A percentile compares a stretch with the other conserved stretches of the same genome.
These are phyloP conservation scores for Conus canariensis DNA, from an alignment of 2,888 invertebrate genomes.

Conservation along the genomic window DNA sequence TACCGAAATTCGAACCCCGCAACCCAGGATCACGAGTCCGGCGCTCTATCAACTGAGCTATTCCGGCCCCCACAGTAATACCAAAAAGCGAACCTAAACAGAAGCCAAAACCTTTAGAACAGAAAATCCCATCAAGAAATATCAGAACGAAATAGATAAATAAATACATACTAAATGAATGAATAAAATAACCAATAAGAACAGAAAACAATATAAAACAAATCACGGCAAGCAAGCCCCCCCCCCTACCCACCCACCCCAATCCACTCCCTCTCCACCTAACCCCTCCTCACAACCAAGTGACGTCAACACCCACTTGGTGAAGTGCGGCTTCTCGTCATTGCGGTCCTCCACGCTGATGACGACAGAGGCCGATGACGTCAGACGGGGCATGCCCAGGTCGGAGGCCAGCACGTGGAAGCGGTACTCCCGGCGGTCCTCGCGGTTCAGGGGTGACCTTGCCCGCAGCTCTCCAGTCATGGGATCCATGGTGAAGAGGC, in stretches of 20 bases:
- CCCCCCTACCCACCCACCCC: neutral
- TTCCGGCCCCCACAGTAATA: too few relatives aligned
- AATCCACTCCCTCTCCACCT: neutral
- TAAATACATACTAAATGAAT: too few relatives aligned
- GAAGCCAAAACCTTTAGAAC: too few relatives aligned
- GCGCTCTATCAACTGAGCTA: too few relatives aligned
- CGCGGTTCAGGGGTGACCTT: constrained; percentile 89
- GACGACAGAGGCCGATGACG: constrained; percentile 83
- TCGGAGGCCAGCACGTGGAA: constrained; percentile 94
- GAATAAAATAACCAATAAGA: neutral
- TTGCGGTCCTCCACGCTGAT: constrained; percentile 97
- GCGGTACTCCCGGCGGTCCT: constrained; percentile 88
- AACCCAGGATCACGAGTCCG: too few relatives aligned
- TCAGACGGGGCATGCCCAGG: constrained; percentile 83
- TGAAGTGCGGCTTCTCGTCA: constrained; percentile 94
- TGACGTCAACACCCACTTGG: neutral
- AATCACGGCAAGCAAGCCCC: neutral
- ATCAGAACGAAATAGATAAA: too few relatives aligned
- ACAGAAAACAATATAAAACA: neutral
- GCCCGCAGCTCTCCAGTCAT: constrained; percentile 91
- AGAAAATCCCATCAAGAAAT: too few relatives aligned
- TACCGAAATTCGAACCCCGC: too few relatives aligned
- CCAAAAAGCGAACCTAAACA: too few relatives aligned
- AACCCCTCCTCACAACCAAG: neutral
- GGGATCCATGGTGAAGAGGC: constrained; percentile 91